A percentile compares a stretch with the other conserved stretches of the same genome.
Conservation (phyloP, 2,888 invertebrate species). For the Drosophila fungiperda region DNA sequence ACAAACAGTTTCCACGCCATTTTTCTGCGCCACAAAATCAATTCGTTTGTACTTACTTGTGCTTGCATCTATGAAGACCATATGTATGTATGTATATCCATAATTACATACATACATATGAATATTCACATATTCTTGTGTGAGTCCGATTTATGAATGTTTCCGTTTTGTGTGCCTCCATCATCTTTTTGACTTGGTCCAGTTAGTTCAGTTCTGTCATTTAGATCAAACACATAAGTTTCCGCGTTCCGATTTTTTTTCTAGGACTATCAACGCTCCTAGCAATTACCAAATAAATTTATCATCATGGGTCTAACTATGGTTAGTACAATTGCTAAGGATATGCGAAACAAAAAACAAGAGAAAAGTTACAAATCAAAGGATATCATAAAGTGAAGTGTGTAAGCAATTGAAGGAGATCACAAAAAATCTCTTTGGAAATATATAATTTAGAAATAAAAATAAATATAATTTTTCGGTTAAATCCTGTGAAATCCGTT, state of each 20-base stretch:
- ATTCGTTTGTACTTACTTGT: slow-evolving; percentile 49
- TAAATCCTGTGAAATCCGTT: neutral
- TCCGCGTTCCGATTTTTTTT: slow-evolving; percentile 46
- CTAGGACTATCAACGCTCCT: slow-evolving; percentile 13
- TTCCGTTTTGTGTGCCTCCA: slow-evolving; percentile 73
- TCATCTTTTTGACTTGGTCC: slow-evolving; percentile 74
- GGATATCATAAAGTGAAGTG: neutral
- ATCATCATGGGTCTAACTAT: slow-evolving; percentile 69
- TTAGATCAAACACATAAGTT: slow-evolving; percentile 75
- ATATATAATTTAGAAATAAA: neutral
- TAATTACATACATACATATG: slow-evolving; percentile 14
- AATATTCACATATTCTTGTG: slow-evolving; percentile 19
- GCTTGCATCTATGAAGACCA: slow-evolving; percentile 8
- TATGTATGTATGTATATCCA: slow-evolving; percentile 13
- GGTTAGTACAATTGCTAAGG: slow-evolving; percentile 49
- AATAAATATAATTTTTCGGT: neutral
- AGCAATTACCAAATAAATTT: slow-evolving; percentile 1
- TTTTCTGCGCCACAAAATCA: slow-evolving; percentile 47
- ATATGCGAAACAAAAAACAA: neutral
- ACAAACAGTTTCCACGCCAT: slow-evolving; percentile 59
- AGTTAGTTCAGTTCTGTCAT: slow-evolving; percentile 82
- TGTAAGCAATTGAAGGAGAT: neutral
- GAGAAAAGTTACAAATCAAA: neutral
- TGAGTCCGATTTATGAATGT: slow-evolving; percentile 59
- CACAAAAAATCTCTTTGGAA: neutral